Evolutionary conservation across 2,113 vertebrate species (phyloP).

Genomic region (Chlamydotis undulata): DNA sequence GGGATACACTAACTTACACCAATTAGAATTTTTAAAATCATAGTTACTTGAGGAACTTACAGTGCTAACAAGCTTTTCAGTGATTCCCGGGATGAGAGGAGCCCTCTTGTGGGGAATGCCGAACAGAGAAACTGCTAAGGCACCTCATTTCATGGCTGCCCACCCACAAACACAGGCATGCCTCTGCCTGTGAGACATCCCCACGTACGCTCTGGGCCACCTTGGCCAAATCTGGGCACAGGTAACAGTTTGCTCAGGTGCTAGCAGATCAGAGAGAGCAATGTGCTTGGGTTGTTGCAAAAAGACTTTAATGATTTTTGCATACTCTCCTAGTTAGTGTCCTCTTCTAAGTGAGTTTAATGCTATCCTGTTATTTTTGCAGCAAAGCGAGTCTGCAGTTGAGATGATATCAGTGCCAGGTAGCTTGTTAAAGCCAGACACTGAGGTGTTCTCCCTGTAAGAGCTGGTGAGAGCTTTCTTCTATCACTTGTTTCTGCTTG

Average conservation of each 20-base stretch:
- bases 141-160: background rate
- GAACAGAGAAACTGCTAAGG: background rate
- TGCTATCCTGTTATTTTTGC: background rate
- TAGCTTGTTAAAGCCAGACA: background rate
- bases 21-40: background rate
- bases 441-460: background rate
- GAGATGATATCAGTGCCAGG: background rate
- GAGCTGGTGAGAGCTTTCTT: background rate
- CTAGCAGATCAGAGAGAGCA: background rate
- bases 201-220: rapidly evolving
- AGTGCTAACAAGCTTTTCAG: background rate
- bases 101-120: background rate
- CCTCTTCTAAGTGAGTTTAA: background rate
- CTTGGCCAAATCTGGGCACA: background rate
- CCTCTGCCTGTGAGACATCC: background rate
- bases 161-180: background rate
- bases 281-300: background rate
- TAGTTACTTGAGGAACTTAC: background rate
- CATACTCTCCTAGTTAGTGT: background rate
- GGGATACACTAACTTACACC: rapidly evolving
- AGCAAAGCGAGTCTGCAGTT: background rate
- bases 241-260: background rate
- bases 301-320: background rate
- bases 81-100: background rate
- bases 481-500: background rate